A percentile compares a stretch with the other conserved stretches of the same genome.
Conservation (phyloP, 1,140 invertebrate species). For the Acyrthosiphon pisum region DNA sequence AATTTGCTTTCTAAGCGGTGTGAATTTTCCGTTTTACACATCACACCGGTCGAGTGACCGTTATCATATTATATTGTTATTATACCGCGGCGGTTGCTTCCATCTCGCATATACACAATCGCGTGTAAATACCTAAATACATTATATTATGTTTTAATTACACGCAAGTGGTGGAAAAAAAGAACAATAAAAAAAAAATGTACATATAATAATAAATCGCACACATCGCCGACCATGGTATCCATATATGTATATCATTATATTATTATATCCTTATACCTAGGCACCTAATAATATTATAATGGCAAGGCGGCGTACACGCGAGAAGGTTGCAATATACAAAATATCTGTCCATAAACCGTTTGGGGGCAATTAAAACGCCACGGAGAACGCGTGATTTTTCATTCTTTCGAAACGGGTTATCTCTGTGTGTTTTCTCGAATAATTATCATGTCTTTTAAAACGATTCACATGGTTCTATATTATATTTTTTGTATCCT, state of each 20-base stretch:
- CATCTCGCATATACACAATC: neutral
- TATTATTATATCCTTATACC: neutral
- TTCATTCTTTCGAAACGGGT: neutral
- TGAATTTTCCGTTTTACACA: neutral
- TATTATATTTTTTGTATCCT: neutral
- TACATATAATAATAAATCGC: neutral
- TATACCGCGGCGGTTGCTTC: neutral
- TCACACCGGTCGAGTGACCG: neutral
- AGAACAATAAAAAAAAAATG: neutral
- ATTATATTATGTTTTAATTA: neutral
- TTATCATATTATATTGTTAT: neutral
- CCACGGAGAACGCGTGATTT: neutral
- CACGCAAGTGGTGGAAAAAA: neutral
- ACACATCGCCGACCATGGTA: neutral
- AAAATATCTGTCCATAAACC: neutral
- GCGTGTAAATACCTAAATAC: neutral
- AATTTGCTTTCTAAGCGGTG: conserved; percentile 19
- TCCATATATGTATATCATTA: neutral
- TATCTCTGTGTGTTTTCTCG: neutral
- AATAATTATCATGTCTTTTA: conserved; percentile 4
- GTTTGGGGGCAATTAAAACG: neutral
- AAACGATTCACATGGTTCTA: neutral
- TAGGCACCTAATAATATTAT: neutral
- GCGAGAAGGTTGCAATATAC: neutral
- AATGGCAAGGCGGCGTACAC: neutral